Evolutionary conservation across 2,888 invertebrate species (phyloP).

Genomic region (Acleris laterana): DNA sequence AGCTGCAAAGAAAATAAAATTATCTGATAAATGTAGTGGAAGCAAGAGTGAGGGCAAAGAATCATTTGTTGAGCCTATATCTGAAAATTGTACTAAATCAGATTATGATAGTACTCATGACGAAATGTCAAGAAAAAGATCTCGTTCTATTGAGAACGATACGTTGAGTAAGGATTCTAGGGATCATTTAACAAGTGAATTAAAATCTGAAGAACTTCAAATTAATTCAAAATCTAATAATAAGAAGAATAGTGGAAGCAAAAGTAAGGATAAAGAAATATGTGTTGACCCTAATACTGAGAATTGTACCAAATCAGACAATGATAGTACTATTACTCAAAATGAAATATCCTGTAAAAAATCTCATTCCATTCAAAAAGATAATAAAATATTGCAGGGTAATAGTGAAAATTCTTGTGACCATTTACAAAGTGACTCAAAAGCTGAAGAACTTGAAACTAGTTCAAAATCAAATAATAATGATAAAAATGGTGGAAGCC

Average conservation of each 20-base stretch:
- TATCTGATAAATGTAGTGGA: slow-evolving; percentile 22
- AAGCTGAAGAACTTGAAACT: not conserved
- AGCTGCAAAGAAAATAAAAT: slow-evolving; percentile 1
- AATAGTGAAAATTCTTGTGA: not conserved
- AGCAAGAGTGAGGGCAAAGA: slow-evolving; percentile 18
- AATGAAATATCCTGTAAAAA: not conserved
- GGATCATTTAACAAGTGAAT: not conserved
- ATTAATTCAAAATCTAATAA: not conserved
- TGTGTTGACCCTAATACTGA: not conserved
- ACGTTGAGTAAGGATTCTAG: not conserved
- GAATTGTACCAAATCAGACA: not conserved
- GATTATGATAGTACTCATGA: not conserved
- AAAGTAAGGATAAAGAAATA: slow-evolving; percentile 6
- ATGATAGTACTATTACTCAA: slow-evolving; percentile 1
- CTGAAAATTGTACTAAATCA: not conserved
- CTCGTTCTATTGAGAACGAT: not conserved
- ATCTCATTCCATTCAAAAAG: not conserved
- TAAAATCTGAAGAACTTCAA: not conserved
- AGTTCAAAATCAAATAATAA: not conserved
- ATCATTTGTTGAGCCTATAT: not conserved
- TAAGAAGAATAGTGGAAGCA: not conserved
- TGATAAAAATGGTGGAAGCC: not conserved
- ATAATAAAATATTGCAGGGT: slow-evolving; percentile 7
- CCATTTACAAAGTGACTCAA: not conserved
- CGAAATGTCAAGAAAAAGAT: not conserved